These are phyloP conservation scores for Sebastes minor DNA, from an alignment of 2,797 vertebrate genomes.

Conservation along the genomic window DNA sequence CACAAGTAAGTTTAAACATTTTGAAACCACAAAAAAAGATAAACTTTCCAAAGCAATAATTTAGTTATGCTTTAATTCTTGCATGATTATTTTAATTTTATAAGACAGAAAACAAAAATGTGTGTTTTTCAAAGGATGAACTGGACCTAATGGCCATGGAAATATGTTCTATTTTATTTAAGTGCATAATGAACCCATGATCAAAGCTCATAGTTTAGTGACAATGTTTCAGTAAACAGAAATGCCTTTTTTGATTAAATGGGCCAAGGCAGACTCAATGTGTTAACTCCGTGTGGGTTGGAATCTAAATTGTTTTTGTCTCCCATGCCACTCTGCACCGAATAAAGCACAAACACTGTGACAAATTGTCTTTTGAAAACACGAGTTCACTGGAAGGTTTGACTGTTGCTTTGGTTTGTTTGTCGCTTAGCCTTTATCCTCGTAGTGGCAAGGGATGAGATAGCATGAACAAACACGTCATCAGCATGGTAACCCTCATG, in stretches of 20 bases:
- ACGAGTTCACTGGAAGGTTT: not conserved
- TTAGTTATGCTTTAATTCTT: not conserved
- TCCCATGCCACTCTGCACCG: not conserved
- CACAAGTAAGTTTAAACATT: not conserved
- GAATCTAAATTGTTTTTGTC: constrained; percentile 19
- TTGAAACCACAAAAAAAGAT: not conserved
- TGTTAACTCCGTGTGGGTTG: constrained; percentile 11
- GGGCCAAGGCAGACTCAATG: constrained; percentile 30
- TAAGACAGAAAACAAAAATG: not conserved
- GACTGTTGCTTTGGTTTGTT: constrained; percentile 8
- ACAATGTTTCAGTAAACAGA: constrained; percentile 38
- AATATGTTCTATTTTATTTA: constrained; percentile 2
- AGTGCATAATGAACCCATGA: constrained; percentile 22
- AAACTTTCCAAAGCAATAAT: not conserved
- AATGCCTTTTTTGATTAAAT: constrained; percentile 26
- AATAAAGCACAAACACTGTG: constrained; percentile 18
- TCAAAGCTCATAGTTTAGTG: constrained; percentile 38
- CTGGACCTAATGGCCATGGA: constrained; percentile 19
- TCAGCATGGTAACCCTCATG: not conserved
- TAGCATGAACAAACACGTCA: not conserved
- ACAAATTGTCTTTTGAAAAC: constrained; percentile 21
- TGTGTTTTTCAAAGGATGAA: constrained; percentile 18
- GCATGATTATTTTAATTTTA: not conserved
- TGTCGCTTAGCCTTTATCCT: not conserved
- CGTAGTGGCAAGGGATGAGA: not conserved